phyloP scores from a whole-genome alignment of 1,140 invertebrate species.

The Carposina sasakii region DNA sequence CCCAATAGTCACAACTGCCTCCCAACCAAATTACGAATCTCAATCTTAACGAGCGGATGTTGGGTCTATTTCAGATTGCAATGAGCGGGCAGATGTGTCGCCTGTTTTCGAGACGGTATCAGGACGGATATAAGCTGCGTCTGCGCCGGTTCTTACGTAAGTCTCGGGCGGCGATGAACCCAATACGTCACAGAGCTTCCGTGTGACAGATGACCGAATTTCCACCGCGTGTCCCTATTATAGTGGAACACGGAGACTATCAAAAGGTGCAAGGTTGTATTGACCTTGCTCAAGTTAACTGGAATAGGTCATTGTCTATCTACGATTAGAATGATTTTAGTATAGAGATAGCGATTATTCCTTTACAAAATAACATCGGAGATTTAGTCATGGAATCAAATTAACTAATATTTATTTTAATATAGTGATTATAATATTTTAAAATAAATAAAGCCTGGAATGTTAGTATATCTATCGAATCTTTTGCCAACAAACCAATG shows the following conservation, averaged over 20 bases:
- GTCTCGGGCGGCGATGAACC: conserved; percentile 57
- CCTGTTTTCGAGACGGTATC: too few species aligned
- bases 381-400: too few species aligned
- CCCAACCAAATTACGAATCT: background rate
- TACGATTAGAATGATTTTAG: background rate
- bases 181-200: conserved; percentile 63
- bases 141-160: conserved; percentile 60
- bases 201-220: conserved; percentile 49
- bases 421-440: too few species aligned
- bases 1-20: conserved; percentile 27
- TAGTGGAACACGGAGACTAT: conserved; percentile 28
- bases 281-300: conserved; percentile 12
- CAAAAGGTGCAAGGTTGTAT: conserved; percentile 41
- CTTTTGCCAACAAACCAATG: too few species aligned
- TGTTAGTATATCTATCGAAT: too few species aligned
- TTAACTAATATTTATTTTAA: too few species aligned
- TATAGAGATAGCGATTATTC: background rate
- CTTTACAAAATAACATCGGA: too few species aligned
- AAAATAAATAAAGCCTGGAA: too few species aligned
- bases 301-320: background rate
- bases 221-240: conserved; percentile 29
- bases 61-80: conserved; percentile 33
- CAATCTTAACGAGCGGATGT: background rate
- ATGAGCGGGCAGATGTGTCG: conserved; percentile 21
- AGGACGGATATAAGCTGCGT: conserved; percentile 57